A percentile compares a stretch with the other conserved stretches of the same genome.
Conservation (phyloP, 2,113 vertebrate species). For the Ceratotherium simum region DNA sequence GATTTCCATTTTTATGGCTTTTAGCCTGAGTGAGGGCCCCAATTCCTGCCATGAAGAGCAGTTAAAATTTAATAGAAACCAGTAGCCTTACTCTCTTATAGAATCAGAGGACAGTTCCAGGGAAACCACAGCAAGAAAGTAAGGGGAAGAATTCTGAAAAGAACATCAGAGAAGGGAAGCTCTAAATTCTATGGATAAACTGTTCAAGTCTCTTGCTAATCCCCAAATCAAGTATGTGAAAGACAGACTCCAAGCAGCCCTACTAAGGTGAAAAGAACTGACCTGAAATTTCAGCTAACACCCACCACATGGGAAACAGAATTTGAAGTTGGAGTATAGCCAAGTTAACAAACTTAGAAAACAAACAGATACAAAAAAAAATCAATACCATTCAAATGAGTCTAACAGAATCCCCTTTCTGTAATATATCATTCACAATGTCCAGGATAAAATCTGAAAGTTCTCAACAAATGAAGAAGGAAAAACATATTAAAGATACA, state of each 20-base stretch:
- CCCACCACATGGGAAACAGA: not conserved
- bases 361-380: not conserved
- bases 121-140: not conserved
- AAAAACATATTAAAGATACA: slow-evolving; percentile 32
- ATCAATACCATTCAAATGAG: not conserved
- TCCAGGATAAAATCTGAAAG: not conserved
- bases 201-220: not conserved
- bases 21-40: not conserved
- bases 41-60: not conserved
- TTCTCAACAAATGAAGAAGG: slow-evolving; percentile 1
- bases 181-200: slow-evolving; percentile 21
- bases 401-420: not conserved
- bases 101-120: not conserved
- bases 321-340: not conserved
- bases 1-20: not conserved
- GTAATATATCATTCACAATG: not conserved
- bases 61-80: slow-evolving; percentile 9
- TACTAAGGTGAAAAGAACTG: slow-evolving; percentile 17
- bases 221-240: not conserved
- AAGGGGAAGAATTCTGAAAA: not conserved
- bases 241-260: not conserved
- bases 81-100: not conserved
- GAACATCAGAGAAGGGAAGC: not conserved
- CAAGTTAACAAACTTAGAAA: slow-evolving; percentile 27
- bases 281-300: slow-evolving; percentile 46